Evolutionary conservation across 2,113 vertebrate species (phyloP).

Genomic region (Silurus glanis): DNA sequence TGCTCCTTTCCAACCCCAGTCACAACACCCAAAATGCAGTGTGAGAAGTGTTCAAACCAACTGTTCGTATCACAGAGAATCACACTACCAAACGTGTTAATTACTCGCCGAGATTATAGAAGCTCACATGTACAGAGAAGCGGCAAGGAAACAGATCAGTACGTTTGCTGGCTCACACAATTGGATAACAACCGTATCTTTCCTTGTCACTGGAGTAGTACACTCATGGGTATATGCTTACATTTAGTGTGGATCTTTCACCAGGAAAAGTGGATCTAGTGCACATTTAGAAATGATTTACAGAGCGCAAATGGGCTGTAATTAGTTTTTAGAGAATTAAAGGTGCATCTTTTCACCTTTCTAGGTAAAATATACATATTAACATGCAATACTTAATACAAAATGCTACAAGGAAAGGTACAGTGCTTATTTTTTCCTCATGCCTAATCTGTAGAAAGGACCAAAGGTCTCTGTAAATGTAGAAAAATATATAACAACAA

Average conservation of each 20-base stretch:
- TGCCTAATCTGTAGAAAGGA: background rate
- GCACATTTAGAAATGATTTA: background rate
- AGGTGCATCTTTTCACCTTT: background rate
- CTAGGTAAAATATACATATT: background rate
- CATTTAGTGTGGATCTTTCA: background rate
- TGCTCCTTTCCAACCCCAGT: constrained; percentile 47
- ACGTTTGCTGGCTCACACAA: background rate
- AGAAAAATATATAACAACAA: background rate
- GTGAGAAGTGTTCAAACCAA: constrained; percentile 49
- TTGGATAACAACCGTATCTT: background rate
- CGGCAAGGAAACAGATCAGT: background rate
- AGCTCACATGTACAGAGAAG: background rate
- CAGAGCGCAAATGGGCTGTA: background rate
- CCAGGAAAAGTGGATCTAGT: background rate
- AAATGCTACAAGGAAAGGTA: background rate
- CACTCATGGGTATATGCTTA: background rate
- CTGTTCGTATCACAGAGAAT: constrained; percentile 47
- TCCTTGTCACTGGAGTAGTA: background rate
- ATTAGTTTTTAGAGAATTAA: background rate
- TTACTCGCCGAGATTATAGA: constrained; percentile 37
- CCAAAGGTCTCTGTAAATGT: background rate
- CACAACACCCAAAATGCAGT: constrained; percentile 44
- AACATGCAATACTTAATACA: background rate
- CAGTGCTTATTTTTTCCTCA: background rate
- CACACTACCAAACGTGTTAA: constrained; percentile 47